phyloP scores from a whole-genome alignment of 2,888 invertebrate species.

The Helicoverpa assulta region DNA sequence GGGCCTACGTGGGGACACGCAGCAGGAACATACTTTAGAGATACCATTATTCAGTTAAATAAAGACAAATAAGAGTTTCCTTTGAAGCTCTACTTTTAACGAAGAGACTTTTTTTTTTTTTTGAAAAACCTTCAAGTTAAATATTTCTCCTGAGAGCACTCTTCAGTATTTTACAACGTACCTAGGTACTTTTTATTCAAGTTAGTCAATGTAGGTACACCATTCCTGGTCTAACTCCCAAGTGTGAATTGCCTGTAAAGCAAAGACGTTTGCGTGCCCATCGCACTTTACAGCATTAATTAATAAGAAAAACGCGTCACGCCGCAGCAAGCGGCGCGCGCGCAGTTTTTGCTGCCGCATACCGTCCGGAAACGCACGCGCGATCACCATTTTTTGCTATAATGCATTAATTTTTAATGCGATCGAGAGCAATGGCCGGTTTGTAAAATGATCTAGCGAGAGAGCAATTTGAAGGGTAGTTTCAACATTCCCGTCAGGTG shows the following conservation, averaged over 20 bases:
- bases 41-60: too few species aligned
- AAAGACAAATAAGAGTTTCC: too few species aligned
- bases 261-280: constrained; percentile 70
- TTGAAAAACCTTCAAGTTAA: too few species aligned
- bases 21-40: too few species aligned
- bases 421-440: constrained; percentile 76
- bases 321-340: constrained; percentile 71
- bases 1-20: too few species aligned
- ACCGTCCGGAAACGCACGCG: constrained; percentile 79
- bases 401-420: constrained; percentile 78
- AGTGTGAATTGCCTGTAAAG: constrained; percentile 62
- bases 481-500: constrained; percentile 21
- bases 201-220: too few species aligned
- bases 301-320: constrained; percentile 80
- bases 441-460: constrained; percentile 66
- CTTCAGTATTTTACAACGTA: too few species aligned
- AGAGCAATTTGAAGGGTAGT: constrained; percentile 31
- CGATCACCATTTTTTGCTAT: constrained; percentile 69
- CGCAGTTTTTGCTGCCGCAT: constrained; percentile 71
- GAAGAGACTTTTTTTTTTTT: too few species aligned
- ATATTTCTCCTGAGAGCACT: too few species aligned
- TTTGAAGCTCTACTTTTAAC: too few species aligned
- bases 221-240: constrained; percentile 4
- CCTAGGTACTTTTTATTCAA: too few species aligned
- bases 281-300: constrained; percentile 70